phyloP scores from a whole-genome alignment of 2,113 vertebrate genomes.

The Oophaga pumilio region DNA sequence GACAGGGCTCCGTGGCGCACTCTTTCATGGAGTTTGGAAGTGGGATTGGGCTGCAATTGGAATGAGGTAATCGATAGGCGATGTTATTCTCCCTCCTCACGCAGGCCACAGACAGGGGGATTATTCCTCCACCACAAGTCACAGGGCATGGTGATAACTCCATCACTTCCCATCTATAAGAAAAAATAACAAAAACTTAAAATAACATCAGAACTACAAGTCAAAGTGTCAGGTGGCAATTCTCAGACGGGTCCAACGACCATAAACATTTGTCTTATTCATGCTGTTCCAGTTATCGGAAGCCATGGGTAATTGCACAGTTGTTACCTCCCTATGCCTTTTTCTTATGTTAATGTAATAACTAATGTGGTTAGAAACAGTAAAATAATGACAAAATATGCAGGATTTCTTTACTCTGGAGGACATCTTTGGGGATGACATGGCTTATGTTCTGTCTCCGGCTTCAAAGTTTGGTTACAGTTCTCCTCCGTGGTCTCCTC shows the following conservation, averaged over 20 bases:
- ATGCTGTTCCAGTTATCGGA: neutral
- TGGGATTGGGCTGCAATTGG: constrained; percentile 64
- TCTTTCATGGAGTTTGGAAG: constrained; percentile 63
- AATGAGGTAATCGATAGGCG: constrained; percentile 63
- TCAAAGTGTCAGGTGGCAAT: too few relatives aligned
- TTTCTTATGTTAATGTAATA: too few relatives aligned
- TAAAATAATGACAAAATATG: neutral
- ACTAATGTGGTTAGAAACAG: neutral
- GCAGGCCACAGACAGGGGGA: constrained; percentile 69
- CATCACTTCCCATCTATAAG: constrained; percentile 71
- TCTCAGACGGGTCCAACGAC: too few relatives aligned
- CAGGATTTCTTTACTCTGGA: constrained; percentile 68
- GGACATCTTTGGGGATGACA: constrained; percentile 79
- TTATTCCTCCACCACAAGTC: constrained; percentile 74
- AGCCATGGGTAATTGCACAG: too few relatives aligned
- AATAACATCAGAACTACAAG: neutral
- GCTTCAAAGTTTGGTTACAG: constrained; percentile 78
- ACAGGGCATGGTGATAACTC: constrained; percentile 72
- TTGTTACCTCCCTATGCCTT: too few relatives aligned
- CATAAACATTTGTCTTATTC: too few relatives aligned
- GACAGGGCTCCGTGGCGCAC: constrained; percentile 71
- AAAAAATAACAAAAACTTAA: neutral
- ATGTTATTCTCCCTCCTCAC: constrained; percentile 64
- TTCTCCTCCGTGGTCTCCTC: constrained; percentile 72
- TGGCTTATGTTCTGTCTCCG: constrained; percentile 68